phyloP scores from a whole-genome alignment of 2,797 vertebrate species.

The Falco peregrinus region DNA sequence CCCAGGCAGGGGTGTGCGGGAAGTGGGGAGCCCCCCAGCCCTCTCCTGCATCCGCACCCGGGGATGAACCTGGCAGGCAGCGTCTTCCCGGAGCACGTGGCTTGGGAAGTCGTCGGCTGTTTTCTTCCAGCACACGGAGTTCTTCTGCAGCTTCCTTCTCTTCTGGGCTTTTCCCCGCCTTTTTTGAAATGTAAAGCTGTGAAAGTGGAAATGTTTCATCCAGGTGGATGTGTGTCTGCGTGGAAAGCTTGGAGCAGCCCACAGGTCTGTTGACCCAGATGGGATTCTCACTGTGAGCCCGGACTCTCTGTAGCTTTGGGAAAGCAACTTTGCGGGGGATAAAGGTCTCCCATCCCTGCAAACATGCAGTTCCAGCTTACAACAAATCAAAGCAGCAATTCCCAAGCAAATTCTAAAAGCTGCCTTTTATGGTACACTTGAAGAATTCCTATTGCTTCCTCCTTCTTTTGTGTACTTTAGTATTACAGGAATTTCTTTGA shows the following conservation, averaged over 20 bases:
- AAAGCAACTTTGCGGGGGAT: not conserved
- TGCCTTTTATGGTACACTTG: not conserved
- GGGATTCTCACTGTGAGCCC: not conserved
- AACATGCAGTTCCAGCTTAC: not conserved
- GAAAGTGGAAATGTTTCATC: not conserved
- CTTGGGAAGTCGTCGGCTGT: rapidly evolving
- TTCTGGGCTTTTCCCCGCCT: rapidly evolving
- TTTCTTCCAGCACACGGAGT: not conserved
- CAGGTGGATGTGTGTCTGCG: not conserved
- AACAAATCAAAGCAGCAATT: not conserved
- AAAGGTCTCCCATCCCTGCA: not conserved
- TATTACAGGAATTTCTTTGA: not conserved
- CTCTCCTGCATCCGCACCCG: not conserved
- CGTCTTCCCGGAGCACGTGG: not conserved
- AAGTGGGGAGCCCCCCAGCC: not conserved
- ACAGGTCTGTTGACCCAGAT: not conserved
- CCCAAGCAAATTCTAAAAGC: not conserved
- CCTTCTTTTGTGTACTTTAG: not conserved
- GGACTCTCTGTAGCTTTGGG: not conserved
- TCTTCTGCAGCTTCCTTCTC: not conserved
- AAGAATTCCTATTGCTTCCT: not conserved
- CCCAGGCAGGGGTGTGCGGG: not conserved
- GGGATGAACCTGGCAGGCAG: not conserved
- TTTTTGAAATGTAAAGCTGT: not conserved
- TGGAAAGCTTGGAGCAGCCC: not conserved